Evolutionary conservation across 2,113 vertebrate genomes (phyloP).

Genomic region (Mugil cephalus): DNA sequence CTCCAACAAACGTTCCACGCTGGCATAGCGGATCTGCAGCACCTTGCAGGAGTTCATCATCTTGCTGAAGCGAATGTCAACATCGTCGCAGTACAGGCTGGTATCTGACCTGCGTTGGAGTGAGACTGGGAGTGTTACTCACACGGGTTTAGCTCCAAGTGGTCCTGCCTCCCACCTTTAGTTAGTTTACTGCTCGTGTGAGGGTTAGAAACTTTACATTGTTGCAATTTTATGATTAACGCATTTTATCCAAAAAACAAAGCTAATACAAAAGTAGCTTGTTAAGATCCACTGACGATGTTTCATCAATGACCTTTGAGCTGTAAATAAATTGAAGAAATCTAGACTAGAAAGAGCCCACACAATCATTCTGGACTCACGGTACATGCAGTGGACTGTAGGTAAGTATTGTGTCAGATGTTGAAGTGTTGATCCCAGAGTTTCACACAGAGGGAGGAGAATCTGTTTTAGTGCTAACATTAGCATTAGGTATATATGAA

Average conservation of each 20-base stretch:
- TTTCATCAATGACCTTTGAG: no score
- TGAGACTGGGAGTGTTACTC: slow-evolving; percentile 12
- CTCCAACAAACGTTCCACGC: slow-evolving; percentile 94
- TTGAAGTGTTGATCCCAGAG: no score
- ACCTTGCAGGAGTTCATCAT: slow-evolving; percentile 99
- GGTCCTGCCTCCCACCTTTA: neutral
- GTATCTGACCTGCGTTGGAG: slow-evolving; percentile 90
- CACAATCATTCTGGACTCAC: neutral
- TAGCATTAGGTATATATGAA: neutral
- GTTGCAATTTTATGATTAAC: neutral
- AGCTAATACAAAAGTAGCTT: no score
- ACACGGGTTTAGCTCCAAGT: slow-evolving; percentile 8
- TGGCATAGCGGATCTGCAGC: slow-evolving; percentile 98
- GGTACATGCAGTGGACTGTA: neutral
- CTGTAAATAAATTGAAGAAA: no score
- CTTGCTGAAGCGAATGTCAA: slow-evolving; percentile 99
- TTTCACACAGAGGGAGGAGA: neutral
- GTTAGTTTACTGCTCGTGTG: slow-evolving; percentile 2
- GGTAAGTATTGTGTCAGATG: neutral
- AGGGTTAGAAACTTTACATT: slow-evolving; percentile 1
- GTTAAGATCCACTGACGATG: no score
- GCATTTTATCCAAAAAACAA: no score
- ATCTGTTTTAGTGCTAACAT: neutral
- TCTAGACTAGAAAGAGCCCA: neutral
- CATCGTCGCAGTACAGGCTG: slow-evolving; percentile 97